Evolutionary conservation across 2,888 invertebrate species (phyloP).

Genomic region (Eupithecia dodoneata): DNA sequence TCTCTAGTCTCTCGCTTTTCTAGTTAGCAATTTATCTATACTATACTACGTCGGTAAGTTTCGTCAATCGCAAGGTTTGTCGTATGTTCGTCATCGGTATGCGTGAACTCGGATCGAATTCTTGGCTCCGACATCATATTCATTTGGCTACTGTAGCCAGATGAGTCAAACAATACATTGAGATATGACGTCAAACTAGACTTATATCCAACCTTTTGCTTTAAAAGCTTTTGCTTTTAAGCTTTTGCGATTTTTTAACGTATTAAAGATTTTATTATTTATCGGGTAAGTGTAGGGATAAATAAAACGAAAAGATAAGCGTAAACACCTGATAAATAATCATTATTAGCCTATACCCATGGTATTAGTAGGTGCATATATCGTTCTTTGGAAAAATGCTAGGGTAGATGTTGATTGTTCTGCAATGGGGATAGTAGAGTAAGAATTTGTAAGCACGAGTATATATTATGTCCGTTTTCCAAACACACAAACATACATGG

Average conservation of each 20-base stretch:
- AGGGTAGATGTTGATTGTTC: not conserved
- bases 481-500: not conserved
- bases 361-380: not conserved
- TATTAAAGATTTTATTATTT: too few species aligned
- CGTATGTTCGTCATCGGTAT: constrained; percentile 4
- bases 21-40: not conserved
- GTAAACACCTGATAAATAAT: too few species aligned
- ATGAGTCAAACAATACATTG: constrained; percentile 6
- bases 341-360: not conserved
- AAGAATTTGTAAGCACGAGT: not conserved
- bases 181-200: not conserved
- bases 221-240: too few species aligned
- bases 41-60: not conserved
- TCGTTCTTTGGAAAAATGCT: not conserved
- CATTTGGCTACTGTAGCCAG: not conserved
- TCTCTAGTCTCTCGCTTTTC: not conserved
- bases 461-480: not conserved
- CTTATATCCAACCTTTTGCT: not conserved
- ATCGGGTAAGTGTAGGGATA: too few species aligned
- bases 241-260: too few species aligned
- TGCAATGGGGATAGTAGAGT: not conserved
- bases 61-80: not conserved
- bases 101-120: constrained; percentile 4
- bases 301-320: too few species aligned
- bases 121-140: constrained; percentile 7